These are phyloP conservation scores for Enteromius afrohamiltoni DNA, from an alignment of 2,797 vertebrate genomes.

Conservation along the genomic window DNA sequence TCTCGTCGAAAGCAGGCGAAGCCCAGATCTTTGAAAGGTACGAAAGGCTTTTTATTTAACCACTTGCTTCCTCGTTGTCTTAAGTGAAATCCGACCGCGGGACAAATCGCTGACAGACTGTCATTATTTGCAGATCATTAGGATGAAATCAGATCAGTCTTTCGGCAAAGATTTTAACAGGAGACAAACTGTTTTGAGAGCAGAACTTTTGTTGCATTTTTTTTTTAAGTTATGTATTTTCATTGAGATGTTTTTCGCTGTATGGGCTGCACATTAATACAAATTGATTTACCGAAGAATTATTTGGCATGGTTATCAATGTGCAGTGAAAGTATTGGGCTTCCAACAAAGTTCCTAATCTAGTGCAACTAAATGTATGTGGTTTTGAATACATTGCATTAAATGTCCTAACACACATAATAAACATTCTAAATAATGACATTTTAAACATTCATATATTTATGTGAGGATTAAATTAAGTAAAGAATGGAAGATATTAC, in stretches of 20 bases:
- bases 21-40: constrained; percentile 56
- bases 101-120: not conserved
- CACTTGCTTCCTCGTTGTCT: not conserved
- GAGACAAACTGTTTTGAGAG: not conserved
- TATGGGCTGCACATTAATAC: not conserved
- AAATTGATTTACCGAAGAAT: not conserved
- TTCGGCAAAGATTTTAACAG: not conserved
- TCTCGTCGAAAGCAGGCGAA: constrained; percentile 62
- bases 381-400: not conserved
- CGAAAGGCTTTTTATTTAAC: constrained; percentile 3
- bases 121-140: not conserved
- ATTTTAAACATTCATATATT: not conserved
- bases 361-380: not conserved
- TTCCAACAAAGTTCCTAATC: not conserved
- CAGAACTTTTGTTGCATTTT: constrained; percentile 17
- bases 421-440: not conserved
- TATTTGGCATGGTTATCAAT: not conserved
- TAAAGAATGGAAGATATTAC: not conserved
- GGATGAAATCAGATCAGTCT: not conserved
- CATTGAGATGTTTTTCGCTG: not conserved
- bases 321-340: not conserved
- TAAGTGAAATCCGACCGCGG: not conserved
- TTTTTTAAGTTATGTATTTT: not conserved
- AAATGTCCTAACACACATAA: not conserved
- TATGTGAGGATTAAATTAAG: not conserved